Percentiles rank a stretch among this genome's conserved stretches.
These are phyloP conservation scores for Dermochelys coriacea DNA, from an alignment of 2,797 vertebrate species.

Conservation along the genomic window DNA sequence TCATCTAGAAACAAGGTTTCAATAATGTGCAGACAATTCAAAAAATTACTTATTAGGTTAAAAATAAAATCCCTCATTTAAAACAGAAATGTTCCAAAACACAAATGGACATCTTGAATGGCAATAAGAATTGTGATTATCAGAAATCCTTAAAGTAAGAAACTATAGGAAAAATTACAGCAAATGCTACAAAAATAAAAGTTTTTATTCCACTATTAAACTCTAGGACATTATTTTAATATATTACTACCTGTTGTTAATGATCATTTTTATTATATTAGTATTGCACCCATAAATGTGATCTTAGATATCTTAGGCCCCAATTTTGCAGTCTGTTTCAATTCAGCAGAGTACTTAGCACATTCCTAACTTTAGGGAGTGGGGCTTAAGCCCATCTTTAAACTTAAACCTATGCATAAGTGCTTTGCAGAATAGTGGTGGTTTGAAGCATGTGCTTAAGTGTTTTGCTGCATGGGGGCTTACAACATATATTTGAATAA, in stretches of 20 bases:
- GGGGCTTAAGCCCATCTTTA: not conserved
- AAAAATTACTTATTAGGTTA: not conserved
- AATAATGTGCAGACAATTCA: not conserved
- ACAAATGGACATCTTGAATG: not conserved
- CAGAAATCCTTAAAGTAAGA: not conserved
- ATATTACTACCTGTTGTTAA: not conserved
- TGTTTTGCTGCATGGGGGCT: not conserved
- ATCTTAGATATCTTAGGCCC: not conserved
- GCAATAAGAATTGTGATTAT: not conserved
- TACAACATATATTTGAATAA: not conserved
- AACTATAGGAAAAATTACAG: not conserved
- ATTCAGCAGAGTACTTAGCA: not conserved
- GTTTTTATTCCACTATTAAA: not conserved
- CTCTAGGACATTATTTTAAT: not conserved
- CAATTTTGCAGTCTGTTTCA: not conserved
- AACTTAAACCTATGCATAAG: not conserved
- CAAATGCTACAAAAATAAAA: not conserved
- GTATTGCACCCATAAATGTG: not conserved
- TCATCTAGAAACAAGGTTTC: rapidly evolving
- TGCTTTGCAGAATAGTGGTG: not conserved
- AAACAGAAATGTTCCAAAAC: not conserved
- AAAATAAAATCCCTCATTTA: not conserved
- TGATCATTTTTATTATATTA: not conserved
- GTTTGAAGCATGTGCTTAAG: not conserved
- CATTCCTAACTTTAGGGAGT: not conserved